Percentiles rank a stretch among this genome's conserved stretches.
Conservation (phyloP, 2,888 invertebrate genomes). For the Agriopis aurantiaria region DNA sequence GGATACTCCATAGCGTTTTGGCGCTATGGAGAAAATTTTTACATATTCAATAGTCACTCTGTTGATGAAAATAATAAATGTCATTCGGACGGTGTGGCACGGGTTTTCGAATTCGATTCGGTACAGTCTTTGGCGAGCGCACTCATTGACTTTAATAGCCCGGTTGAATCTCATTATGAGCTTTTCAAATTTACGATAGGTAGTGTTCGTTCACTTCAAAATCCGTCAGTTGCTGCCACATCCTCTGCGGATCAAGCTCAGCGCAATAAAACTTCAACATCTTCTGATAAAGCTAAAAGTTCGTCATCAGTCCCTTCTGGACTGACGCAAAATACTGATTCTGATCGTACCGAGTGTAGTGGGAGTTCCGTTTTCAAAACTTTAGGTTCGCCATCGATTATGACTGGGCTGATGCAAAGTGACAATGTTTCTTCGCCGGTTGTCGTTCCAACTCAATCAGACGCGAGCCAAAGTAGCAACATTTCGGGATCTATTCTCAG, state of each 20-base stretch:
- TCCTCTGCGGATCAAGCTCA: neutral
- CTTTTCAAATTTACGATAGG: too few relatives aligned
- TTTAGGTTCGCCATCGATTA: neutral
- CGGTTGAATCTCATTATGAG: too few relatives aligned
- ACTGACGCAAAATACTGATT: neutral
- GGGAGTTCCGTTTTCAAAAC: neutral
- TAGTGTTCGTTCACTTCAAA: neutral
- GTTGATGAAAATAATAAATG: neutral
- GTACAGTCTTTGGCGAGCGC: neutral
- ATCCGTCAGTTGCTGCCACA: neutral
- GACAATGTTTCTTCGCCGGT: neutral
- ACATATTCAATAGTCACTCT: neutral
- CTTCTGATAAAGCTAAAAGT: too few relatives aligned
- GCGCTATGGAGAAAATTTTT: neutral
- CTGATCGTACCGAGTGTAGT: neutral
- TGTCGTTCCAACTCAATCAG: neutral
- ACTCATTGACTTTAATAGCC: neutral
- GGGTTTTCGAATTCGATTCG: neutral
- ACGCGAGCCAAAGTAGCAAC: neutral
- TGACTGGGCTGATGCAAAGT: neutral
- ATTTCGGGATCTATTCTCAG: neutral
- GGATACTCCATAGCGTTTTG: neutral
- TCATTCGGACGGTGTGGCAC: neutral
- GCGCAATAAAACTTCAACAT: neutral
- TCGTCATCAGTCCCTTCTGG: neutral